Evolutionary conservation across 1,140 invertebrate species (phyloP), one percentile per base, ranked within the genome.

Genomic region (Calephelis nemesis): DNA sequence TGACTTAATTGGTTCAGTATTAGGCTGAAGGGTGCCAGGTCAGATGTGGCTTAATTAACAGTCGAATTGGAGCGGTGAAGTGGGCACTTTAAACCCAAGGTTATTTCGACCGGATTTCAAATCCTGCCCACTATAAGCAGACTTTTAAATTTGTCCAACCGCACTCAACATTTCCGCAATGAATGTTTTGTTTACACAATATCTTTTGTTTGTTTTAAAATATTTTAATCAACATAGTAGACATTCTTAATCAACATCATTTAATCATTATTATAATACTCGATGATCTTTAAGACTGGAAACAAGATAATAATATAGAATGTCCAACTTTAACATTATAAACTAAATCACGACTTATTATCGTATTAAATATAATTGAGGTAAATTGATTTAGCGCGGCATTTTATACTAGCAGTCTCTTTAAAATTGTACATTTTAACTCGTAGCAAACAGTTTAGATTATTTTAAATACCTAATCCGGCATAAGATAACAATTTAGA

Each of bases 11-110:
- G 64, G 70, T 42, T 67, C 47, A 67, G 69, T 48, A 70, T 69
- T 73, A 65, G 65, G 52, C 68, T 69, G 62, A 70, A 80, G 78
- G 79, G 76, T 81, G 75, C 76, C 80, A 77, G 79, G 78, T 81
- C 77, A 70, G 73, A 60, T 68, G 67, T 66, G 69, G 71, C 67
- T 84, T 88, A 88, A 87, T 89, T 87, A 85, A 76, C 77, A 77
- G 75, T 67, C 77, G 75, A 80, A 87, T 88, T 91, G 83, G 85
- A 89, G 80, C 78, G 84, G 87, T 86, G 77, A 84, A 89, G 87
- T 90, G 83, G 82, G 79, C 84, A 87, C 80, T 88, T 13, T 49
- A 42, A 7, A n/a, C 30, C 84, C 88, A 88, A 91, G 87, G 88
- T 79, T 87, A 83, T 71, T 75, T 72, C 78, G 84, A 88, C 87